These are phyloP conservation scores for Meandrina meandrites DNA, from an alignment of 92 coral and sea anemone species.

Conservation along the genomic window DNA sequence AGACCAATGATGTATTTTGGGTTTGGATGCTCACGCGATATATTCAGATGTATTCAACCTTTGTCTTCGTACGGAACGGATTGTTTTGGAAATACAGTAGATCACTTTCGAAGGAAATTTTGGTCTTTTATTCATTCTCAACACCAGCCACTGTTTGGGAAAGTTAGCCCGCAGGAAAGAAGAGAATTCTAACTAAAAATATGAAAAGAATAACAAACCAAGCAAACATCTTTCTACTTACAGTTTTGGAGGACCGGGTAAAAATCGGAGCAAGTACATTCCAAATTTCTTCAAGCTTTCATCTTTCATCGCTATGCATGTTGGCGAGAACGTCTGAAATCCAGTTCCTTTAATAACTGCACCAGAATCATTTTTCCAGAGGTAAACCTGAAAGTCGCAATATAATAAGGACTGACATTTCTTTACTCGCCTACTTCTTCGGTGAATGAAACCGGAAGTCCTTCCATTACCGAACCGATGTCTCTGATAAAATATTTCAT, in stretches of 20 bases:
- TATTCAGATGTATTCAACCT: too few species aligned
- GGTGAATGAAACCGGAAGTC: neutral
- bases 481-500: neutral
- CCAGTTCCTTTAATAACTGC: constrained; percentile 58
- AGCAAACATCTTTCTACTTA: constrained; percentile 23
- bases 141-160: too few species aligned
- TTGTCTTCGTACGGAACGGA: too few species aligned
- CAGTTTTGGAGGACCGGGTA: constrained; percentile 79
- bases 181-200: neutral
- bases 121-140: too few species aligned
- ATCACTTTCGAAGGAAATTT: too few species aligned
- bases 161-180: too few species aligned
- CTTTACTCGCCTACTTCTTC: neutral
- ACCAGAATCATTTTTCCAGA: constrained; percentile 63
- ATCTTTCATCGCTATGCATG: constrained; percentile 55
- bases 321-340: constrained; percentile 46
- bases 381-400: constrained; percentile 51
- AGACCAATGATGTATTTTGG: too few species aligned
- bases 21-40: too few species aligned
- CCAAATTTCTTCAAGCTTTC: constrained; percentile 49
- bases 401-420: neutral
- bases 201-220: neutral
- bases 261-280: constrained; percentile 65
- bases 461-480: neutral
- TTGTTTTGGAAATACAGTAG: too few species aligned